Evolutionary conservation across 2,888 invertebrate genomes (phyloP).

Genomic region (Stenurella melanura): DNA sequence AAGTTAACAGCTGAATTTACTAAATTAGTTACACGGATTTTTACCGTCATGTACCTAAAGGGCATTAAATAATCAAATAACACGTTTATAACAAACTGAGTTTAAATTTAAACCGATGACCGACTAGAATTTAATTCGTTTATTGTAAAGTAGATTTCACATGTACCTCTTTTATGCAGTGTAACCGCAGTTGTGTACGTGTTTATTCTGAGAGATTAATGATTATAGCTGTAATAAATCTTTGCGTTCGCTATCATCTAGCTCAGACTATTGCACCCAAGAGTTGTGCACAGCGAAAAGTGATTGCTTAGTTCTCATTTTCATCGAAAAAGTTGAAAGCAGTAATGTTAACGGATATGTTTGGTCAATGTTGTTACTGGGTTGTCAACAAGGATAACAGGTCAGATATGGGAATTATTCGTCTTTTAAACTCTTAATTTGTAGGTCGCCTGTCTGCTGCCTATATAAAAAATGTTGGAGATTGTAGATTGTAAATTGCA

Average conservation of each 20-base stretch:
- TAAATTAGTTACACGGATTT: not conserved
- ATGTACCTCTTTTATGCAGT: not conserved
- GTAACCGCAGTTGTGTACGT: not conserved
- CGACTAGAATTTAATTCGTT: not conserved
- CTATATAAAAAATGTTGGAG: too few species aligned
- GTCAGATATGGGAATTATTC: too few species aligned
- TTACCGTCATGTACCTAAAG: not conserved
- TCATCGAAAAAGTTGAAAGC: too few species aligned
- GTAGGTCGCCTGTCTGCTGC: too few species aligned
- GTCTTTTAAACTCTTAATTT: too few species aligned
- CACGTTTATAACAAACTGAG: constrained; percentile 1
- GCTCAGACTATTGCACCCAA: too few species aligned
- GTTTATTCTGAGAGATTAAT: not conserved
- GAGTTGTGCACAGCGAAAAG: too few species aligned
- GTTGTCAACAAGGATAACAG: too few species aligned
- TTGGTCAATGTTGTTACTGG: too few species aligned
- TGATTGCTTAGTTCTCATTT: too few species aligned
- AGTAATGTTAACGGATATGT: not conserved
- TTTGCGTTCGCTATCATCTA: too few species aligned
- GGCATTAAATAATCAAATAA: not conserved
- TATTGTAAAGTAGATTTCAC: not conserved
- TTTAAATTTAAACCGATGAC: not conserved
- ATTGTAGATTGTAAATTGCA: too few species aligned
- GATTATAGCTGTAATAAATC: not conserved
- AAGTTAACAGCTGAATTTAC: constrained; percentile 1